These are phyloP conservation scores for Cervus canadensis DNA, from an alignment of 2,113 vertebrate species.

Conservation along the genomic window DNA sequence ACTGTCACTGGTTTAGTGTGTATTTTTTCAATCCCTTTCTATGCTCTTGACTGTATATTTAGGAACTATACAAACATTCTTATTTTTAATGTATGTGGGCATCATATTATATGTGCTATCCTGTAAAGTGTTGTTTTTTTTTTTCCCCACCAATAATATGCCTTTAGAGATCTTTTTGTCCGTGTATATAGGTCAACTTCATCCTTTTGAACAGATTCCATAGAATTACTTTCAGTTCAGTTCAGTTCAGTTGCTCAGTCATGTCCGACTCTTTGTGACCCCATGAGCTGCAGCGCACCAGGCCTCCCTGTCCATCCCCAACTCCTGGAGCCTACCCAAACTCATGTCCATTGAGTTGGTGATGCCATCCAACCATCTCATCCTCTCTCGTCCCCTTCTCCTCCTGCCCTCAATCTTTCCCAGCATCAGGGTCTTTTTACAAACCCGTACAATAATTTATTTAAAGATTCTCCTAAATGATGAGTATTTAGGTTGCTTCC, in stretches of 20 bases:
- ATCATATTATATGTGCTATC: neutral
- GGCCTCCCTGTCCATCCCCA: neutral
- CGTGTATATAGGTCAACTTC: neutral
- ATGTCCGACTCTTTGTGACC: neutral
- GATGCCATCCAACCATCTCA: neutral
- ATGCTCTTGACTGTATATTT: neutral
- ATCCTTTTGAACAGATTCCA: neutral
- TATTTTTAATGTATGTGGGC: neutral
- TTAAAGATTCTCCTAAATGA: neutral
- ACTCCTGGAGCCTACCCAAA: rapidly evolving
- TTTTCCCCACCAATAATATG: neutral
- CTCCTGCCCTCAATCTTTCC: neutral
- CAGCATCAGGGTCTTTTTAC: neutral
- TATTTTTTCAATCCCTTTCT: neutral
- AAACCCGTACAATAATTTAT: neutral
- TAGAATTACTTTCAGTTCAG: neutral
- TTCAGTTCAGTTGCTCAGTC: neutral
- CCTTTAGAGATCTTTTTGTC: neutral
- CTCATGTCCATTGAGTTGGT: neutral
- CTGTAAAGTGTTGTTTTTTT: neutral
- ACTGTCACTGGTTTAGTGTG: neutral
- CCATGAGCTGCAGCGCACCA: neutral
- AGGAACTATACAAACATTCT: neutral
- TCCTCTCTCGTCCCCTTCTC: neutral
- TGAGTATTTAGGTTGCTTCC: neutral